These are phyloP conservation scores for Rattus norvegicus DNA, from an alignment of 2,113 vertebrate genomes.

Conservation along the genomic window GRCr8 NC_086020.1:111638001-111638500, in stretches of 20 bases:
- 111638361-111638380: constrained; percentile 71
- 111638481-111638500: constrained; percentile 18
- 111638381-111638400: constrained; percentile 63
- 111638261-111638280: not conserved
- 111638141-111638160: constrained; percentile 80
- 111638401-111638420: constrained; percentile 47
- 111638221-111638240: constrained; percentile 53
- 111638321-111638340: constrained; percentile 56
- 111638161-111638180: constrained; percentile 73
- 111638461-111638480: not conserved
- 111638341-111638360: constrained; percentile 42
- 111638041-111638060: constrained; percentile 78
- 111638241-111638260: not conserved
- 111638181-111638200: constrained; percentile 49
- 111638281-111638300: not conserved
- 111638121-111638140: constrained; percentile 58
- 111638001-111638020: constrained; percentile 84
- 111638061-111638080: constrained; percentile 80
- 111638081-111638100: constrained; percentile 55
- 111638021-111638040: constrained; percentile 81
- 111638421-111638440: constrained; percentile 29
- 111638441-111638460: not conserved
- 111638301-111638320: not conserved
- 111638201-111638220: not conserved
- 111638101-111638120: constrained; percentile 47